Conservation (phyloP, 2,113 vertebrate genomes). For the Merops nubicus region DNA sequence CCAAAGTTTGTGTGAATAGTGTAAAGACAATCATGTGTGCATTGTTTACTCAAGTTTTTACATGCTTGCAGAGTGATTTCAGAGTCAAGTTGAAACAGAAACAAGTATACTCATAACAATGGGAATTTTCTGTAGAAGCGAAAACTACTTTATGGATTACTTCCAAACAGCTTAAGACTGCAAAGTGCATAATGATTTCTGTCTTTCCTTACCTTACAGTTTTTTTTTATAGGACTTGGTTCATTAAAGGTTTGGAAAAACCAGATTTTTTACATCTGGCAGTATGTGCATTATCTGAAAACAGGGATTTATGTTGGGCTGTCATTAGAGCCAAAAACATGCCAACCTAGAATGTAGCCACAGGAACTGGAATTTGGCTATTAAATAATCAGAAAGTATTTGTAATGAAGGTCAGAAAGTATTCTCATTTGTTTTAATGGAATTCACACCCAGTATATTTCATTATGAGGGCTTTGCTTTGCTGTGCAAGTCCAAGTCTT, state of each 20-base stretch:
- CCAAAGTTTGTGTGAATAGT: neutral
- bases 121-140: neutral
- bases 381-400: neutral
- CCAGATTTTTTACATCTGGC: neutral
- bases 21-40: neutral
- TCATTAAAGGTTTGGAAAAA: neutral
- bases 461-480: neutral
- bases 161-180: constrained; percentile 2
- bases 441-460: neutral
- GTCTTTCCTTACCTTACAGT: neutral
- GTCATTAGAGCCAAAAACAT: neutral
- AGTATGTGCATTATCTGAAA: neutral
- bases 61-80: neutral
- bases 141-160: neutral
- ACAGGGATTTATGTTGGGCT: neutral
- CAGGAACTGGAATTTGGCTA: neutral
- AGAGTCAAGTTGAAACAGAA: neutral
- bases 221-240: constrained; percentile 25
- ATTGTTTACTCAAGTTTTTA: neutral
- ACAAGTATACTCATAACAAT: neutral
- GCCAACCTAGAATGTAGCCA: neutral
- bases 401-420: neutral
- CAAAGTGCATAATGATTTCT: constrained; percentile 1
- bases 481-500: neutral
- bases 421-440: neutral